A percentile compares a stretch with the other conserved stretches of the same genome.
These are phyloP conservation scores for Triops cancriformis DNA, from an alignment of 1,140 invertebrate species.

Conservation along the genomic window DNA sequence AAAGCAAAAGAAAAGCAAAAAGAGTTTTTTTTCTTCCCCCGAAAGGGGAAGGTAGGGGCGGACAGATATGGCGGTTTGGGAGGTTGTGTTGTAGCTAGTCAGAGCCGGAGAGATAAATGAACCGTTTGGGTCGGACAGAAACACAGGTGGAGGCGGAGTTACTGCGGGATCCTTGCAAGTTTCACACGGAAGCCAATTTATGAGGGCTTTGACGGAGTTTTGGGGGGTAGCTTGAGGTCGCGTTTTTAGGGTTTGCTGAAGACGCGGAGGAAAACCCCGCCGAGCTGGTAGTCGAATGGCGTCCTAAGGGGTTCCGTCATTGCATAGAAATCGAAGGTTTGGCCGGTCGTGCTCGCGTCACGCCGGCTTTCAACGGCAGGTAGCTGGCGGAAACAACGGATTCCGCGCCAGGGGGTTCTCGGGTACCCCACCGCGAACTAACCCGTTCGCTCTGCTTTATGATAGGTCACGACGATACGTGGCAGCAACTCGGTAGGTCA, in stretches of 20 bases:
- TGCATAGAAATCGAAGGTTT: constrained; percentile 13
- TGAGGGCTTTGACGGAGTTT: neutral
- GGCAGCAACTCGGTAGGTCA: neutral
- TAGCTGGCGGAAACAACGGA: constrained; percentile 12
- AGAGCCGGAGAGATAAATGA: neutral
- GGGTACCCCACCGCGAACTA: neutral
- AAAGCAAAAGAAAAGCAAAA: neutral
- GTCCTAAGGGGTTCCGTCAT: constrained; percentile 12
- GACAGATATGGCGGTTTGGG: constrained; percentile 10
- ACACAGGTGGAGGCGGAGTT: constrained; percentile 18
- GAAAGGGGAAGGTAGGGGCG: constrained; percentile 10
- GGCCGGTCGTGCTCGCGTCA: neutral
- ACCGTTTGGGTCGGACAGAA: constrained; percentile 14
- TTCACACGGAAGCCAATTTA: constrained; percentile 10
- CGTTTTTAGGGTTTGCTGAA: neutral
- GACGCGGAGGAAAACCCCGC: neutral
- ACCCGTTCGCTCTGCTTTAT: constrained; percentile 12
- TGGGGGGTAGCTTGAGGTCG: neutral
- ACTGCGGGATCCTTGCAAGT: constrained; percentile 13
- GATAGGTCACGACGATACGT: neutral
- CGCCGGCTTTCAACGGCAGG: constrained; percentile 4
- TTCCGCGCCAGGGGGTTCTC: neutral
- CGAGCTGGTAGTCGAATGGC: constrained; percentile 1
- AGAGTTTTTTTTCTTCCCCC: neutral
- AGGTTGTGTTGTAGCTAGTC: constrained; percentile 15